phyloP scores from a whole-genome alignment of 2,888 invertebrate species.

The Halocaridina rubra region DNA sequence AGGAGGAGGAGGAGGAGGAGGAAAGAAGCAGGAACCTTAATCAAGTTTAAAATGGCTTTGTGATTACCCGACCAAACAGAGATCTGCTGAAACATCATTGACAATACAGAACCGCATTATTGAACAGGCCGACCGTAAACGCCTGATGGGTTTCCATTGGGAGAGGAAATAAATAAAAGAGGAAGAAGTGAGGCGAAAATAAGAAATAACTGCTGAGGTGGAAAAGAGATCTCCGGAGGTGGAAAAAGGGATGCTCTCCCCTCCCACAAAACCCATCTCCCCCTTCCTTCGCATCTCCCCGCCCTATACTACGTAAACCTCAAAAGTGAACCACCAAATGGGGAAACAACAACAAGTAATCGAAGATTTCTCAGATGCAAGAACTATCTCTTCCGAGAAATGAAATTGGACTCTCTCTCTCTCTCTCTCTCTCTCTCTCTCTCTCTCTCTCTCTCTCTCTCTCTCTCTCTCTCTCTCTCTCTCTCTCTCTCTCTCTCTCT shows the following conservation, averaged over 20 bases:
- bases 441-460: too few species aligned
- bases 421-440: too few species aligned
- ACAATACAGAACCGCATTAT: conserved; percentile 60
- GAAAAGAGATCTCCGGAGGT: conserved; percentile 24
- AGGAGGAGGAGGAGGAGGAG: not conserved
- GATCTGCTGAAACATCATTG: conserved; percentile 59
- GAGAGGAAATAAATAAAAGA: conserved; percentile 54
- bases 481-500: too few species aligned
- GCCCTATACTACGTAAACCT: not conserved
- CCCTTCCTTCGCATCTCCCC: not conserved
- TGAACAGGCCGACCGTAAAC: conserved; percentile 43
- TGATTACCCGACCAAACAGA: conserved; percentile 50
- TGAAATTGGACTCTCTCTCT: too few species aligned
- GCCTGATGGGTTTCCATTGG: conserved; percentile 53
- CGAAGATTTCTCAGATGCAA: too few species aligned
- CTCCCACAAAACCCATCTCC: not conserved
- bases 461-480: too few species aligned
- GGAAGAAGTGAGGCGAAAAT: conserved; percentile 52
- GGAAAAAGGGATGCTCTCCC: not conserved
- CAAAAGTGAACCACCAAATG: too few species aligned
- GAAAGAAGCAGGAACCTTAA: conserved; percentile 22
- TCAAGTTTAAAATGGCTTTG: conserved; percentile 61
- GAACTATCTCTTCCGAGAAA: too few species aligned
- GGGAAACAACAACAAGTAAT: too few species aligned
- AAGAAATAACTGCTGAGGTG: conserved; percentile 50